These are phyloP conservation scores for Argya squamiceps DNA, from an alignment of 2,797 vertebrate genomes.

Conservation along the genomic window DNA sequence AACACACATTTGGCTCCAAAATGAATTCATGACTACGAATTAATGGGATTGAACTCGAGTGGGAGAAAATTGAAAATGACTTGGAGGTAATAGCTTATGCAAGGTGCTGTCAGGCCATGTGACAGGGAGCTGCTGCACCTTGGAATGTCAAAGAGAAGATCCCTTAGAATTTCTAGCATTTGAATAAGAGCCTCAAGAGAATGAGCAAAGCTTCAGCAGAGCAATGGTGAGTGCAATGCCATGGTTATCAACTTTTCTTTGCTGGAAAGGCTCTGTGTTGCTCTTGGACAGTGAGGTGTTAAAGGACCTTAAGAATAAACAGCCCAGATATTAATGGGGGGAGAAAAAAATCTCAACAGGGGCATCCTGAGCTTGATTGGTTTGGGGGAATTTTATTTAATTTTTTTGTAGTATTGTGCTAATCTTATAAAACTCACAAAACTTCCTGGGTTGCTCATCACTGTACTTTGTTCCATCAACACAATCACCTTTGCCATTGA, in stretches of 20 bases:
- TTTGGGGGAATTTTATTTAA: neutral
- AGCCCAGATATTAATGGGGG: fast-evolving
- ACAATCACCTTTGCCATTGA: neutral
- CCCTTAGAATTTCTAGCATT: neutral
- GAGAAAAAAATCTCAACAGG: neutral
- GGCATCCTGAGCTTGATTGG: neutral
- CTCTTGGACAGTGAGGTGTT: neutral
- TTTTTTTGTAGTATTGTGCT: neutral
- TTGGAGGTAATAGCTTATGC: conserved; percentile 14
- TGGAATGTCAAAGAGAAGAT: neutral
- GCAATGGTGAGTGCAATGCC: neutral
- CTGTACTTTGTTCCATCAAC: neutral
- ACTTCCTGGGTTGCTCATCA: neutral
- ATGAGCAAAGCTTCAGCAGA: neutral
- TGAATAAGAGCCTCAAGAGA: neutral
- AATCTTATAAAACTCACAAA: neutral
- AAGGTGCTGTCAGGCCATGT: neutral
- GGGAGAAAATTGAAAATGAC: conserved; percentile 38
- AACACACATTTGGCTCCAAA: conserved; percentile 1
- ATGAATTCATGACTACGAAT: conserved; percentile 16
- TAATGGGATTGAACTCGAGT: neutral
- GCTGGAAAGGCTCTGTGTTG: neutral
- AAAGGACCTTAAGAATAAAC: neutral
- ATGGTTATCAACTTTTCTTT: neutral
- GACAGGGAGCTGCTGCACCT: neutral